Evolutionary conservation across 2,113 vertebrate species (phyloP).

Genomic region (Dipodomys ordii): DNA sequence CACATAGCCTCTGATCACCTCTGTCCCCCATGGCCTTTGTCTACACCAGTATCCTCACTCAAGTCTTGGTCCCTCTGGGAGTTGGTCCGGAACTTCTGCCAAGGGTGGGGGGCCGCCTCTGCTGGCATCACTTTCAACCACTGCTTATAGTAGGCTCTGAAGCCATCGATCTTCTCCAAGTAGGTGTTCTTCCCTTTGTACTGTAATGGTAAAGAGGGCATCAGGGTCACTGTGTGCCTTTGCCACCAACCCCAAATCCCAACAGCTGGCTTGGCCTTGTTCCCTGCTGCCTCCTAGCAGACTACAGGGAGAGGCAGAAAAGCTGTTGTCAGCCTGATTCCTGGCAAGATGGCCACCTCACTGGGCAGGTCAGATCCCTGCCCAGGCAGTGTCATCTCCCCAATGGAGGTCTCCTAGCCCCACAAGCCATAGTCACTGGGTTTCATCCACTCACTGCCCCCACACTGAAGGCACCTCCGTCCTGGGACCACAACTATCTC

Average conservation of each 20-base stretch:
- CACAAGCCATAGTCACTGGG: no score
- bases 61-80: rapidly evolving
- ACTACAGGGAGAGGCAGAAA: background rate
- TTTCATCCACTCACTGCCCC: no score
- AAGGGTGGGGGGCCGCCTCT: slow-evolving; percentile 90
- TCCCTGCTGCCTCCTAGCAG: background rate
- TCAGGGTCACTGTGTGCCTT: background rate
- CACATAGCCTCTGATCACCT: no score
- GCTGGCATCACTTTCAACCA: slow-evolving; percentile 93
- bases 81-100: slow-evolving; percentile 87
- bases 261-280: background rate
- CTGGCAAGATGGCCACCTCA: background rate
- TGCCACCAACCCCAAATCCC: background rate
- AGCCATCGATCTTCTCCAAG: slow-evolving; percentile 95
- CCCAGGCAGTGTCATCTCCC: no score
- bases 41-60: background rate
- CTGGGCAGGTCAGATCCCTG: background rate
- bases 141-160: slow-evolving; percentile 94
- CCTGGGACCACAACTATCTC: background rate
- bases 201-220: slow-evolving; percentile 83
- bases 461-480: no score
- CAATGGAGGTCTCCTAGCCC: background rate
- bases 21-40: background rate
- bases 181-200: slow-evolving; percentile 94
- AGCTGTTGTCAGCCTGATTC: background rate